Percentiles rank a stretch among this genome's conserved stretches.
These are phyloP conservation scores for Acipenser ruthenus DNA, from an alignment of 2,797 vertebrate species.

Conservation along the genomic window DNA sequence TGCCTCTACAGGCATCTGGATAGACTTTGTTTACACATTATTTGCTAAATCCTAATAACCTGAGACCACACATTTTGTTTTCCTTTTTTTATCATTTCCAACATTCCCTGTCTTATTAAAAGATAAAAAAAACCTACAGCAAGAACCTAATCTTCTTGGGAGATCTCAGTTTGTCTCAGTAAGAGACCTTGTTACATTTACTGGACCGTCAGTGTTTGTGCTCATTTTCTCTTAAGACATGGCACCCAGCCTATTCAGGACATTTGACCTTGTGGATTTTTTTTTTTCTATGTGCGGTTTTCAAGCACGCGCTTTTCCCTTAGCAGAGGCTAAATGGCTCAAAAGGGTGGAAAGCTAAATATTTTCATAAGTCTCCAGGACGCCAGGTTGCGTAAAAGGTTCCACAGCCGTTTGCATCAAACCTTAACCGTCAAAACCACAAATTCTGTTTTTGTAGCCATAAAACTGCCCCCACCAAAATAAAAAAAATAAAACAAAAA, in stretches of 20 bases:
- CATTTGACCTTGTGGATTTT: constrained; percentile 63
- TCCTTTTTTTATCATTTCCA: constrained; percentile 1
- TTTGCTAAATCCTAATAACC: neutral
- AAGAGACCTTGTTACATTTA: constrained; percentile 52
- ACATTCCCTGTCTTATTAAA: constrained; percentile 4
- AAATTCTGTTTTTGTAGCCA: constrained; percentile 84
- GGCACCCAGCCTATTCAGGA: constrained; percentile 59
- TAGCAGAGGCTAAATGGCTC: constrained; percentile 72
- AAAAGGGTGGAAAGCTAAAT: constrained; percentile 96
- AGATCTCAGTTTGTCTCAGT: constrained; percentile 46
- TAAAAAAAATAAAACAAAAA: constrained; percentile 40
- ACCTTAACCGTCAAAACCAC: constrained; percentile 79
- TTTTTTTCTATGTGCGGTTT: constrained; percentile 64
- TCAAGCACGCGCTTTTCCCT: constrained; percentile 60
- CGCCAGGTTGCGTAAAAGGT: constrained; percentile 94
- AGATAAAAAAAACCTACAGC: constrained; percentile 7
- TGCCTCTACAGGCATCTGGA: neutral
- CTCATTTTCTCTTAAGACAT: constrained; percentile 23
- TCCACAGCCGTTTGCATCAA: constrained; percentile 87
- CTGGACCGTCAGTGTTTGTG: constrained; percentile 41
- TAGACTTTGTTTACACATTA: neutral
- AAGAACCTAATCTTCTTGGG: constrained; percentile 49
- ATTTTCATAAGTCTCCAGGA: constrained; percentile 94
- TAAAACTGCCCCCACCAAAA: constrained; percentile 67
- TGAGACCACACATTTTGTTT: neutral